Evolutionary conservation across 2,888 invertebrate species (phyloP).

Genomic region (Drosophila fungiperda): DNA sequence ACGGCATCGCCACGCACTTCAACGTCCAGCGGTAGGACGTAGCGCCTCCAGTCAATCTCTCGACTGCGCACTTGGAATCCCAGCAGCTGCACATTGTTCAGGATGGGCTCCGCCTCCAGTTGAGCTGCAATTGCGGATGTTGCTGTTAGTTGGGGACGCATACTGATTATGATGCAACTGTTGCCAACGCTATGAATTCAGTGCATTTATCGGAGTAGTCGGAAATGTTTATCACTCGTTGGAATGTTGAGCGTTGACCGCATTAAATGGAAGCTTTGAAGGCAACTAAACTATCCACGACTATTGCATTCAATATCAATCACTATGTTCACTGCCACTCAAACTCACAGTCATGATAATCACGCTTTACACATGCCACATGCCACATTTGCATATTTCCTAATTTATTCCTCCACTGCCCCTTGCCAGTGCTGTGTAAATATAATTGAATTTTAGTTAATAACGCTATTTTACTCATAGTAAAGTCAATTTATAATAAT

Average conservation of each 20-base stretch:
- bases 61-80: constrained; percentile 78
- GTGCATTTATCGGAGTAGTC: constrained; percentile 15
- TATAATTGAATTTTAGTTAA: background rate
- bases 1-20: constrained; percentile 54
- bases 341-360: background rate
- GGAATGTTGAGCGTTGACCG: constrained; percentile 15
- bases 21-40: constrained; percentile 71
- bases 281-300: constrained; percentile 1
- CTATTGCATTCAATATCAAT: constrained; percentile 16
- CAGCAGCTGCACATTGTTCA: constrained; percentile 75
- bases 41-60: constrained; percentile 78
- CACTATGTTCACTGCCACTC: background rate
- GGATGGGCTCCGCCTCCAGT: constrained; percentile 82
- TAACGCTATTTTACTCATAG: background rate
- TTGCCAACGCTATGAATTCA: constrained; percentile 24
- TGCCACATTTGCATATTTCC: background rate
- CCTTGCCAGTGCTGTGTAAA: background rate
- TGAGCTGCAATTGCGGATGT: constrained; percentile 70
- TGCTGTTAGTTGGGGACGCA: constrained; percentile 17
- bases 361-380: background rate
- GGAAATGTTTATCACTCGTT: constrained; percentile 16
- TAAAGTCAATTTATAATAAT: background rate
- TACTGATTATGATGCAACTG: constrained; percentile 15
- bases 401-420: background rate
- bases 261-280: constrained; percentile 15